Evolutionary conservation across 2,113 vertebrate species (phyloP), one percentile per base, ranked within the genome.

Genomic region (Mystacornis crossleyi): DNA sequence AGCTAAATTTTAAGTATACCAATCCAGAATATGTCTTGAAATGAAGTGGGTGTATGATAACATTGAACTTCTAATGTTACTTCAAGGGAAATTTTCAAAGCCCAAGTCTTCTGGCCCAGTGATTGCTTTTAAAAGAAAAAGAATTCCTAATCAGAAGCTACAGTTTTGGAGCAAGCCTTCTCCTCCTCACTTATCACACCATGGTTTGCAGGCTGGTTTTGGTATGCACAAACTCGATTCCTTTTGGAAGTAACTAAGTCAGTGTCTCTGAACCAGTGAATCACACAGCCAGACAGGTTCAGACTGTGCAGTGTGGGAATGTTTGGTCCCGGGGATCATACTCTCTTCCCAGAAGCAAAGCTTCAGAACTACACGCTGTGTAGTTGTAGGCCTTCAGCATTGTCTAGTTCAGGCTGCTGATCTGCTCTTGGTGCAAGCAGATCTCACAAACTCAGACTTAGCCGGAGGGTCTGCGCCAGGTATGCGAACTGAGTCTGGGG

Each of bases 401-500:
- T 69, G 31, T 29, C 14, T 51, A 2, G 23, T 78, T 85, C 60
- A 88, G 26, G 19, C 54, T 69, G 0, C 29, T 47, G 26, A 25
- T 55, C 23, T 81, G 64, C 26, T 84, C 9, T 23, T 34, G 8
- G 29, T 42, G 19, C 64, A 72, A 9, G 23, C 71, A 91, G 19
- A 29, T 83, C 53, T 45, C 74, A 75, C 1, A 5, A 61, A 81
- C 60, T 90, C 72, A 69, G 58, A 33, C 31, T 12, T 3, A 61
- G 60, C 60, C 50, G 12, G n/a, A 20, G 45, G 38, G 26, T 47
- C 26, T 75, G 48, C 0, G 0, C 67, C 50, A 43, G 33, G 17
- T 58, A 6, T 2, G 0, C 0, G 0, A 73, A 40, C 23, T 36
- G 65, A 34, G 55, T 25, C 36, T 53, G 65, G 24, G 48, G 31